Evolutionary conservation across 2,113 vertebrate species (phyloP), one percentile per base, ranked within the genome.

Genomic region (Pollachius pollachius): DNA sequence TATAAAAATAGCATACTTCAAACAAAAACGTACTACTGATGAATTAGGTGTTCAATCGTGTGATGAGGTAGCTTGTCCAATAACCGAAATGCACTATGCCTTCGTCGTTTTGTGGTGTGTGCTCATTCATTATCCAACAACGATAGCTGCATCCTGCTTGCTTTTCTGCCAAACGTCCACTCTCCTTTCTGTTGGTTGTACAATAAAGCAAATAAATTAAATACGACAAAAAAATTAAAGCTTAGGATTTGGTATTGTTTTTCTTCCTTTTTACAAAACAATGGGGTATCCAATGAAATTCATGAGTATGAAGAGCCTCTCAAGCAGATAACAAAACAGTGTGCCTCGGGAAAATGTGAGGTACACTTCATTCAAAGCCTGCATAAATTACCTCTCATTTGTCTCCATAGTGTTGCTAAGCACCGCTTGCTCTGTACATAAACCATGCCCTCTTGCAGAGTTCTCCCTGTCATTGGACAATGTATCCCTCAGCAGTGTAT

Each of bases 331-430:
- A 13, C 12, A 48, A 48, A 48, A 48, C 41, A 48, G 41, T 12
- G 11, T 2, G 12, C 8, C 9, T 48, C 12, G 41, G 12, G 41
- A 48, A 48, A 48, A 48, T 48, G 41, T 48, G 41, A 48, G 54
- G 54, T 6, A 17, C 54, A 57, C 54, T 17, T 57, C 54, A 57
- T n/a, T 57, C 54, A 9, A 6, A 57, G 54, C n/a, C 15, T n/a
- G n/a, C 54, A 17, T 57, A 63, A 6, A 63, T 34, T 76, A 83
- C 30, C 30, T 34, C 30, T 34, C 30, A 34, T 34, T 34, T 73
- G 75, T 73, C 57, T 59, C 2, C 23, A 6, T 25, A 8, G 52
- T 52, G 81, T 88, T 88, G 84, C 86, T 84, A 79, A 54, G 83
- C 16, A 66, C 85, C 81, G 52, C 13, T 15, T 34, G 66, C 48